A percentile compares a stretch with the other conserved stretches of the same genome.
Conservation (phyloP, 2,797 vertebrate species). For the Sphenopsis melanotis region DNA sequence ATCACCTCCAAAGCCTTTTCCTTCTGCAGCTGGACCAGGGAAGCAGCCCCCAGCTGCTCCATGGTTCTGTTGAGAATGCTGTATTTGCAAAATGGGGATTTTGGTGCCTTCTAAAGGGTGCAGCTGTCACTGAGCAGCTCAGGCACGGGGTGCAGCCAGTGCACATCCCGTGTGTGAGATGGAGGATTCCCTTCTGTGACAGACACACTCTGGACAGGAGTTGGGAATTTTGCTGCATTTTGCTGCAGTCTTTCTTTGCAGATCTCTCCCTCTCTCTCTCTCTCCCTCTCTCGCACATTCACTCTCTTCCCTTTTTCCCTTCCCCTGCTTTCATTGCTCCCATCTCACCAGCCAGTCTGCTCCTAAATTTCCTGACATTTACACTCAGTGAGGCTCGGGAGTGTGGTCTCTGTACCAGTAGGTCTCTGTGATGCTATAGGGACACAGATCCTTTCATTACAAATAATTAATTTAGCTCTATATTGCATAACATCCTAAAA, state of each 20-base stretch:
- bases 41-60: neutral
- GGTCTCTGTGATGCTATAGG: constrained; percentile 51
- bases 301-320: neutral
- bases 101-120: neutral
- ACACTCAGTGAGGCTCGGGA: constrained; percentile 9
- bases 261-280: constrained; percentile 1
- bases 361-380: constrained; percentile 24
- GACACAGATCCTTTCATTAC: constrained; percentile 65
- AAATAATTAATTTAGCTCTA: constrained; percentile 77
- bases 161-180: neutral
- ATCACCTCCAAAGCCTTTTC: neutral
- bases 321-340: neutral
- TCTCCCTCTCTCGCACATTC: neutral
- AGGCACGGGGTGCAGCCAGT: neutral
- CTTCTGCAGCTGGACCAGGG: neutral
- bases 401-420: neutral
- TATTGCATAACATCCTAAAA: constrained; percentile 78
- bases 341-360: neutral
- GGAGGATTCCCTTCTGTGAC: constrained; percentile 3
- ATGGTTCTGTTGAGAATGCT: neutral
- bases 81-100: neutral
- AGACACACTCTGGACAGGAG: constrained; percentile 12
- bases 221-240: constrained; percentile 59
- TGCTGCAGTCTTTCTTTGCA: constrained; percentile 68
- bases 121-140: neutral